Base-by-base conservation (phyloP, 2,888 invertebrate genomes). In the Oasisia sp. region DNA sequence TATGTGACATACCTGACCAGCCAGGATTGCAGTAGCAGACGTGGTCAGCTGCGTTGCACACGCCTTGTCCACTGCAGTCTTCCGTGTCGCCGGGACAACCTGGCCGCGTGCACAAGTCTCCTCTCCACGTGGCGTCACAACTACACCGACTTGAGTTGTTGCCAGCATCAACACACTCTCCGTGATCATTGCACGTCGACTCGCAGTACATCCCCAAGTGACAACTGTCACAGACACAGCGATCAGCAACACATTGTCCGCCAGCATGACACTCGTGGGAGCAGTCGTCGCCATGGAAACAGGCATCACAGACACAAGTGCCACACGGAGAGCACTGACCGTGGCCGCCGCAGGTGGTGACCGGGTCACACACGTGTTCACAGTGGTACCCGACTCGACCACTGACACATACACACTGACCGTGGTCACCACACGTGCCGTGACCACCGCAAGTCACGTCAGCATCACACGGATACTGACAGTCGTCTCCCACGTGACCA, bases 1-100 rank as follows among this genome's bases (percentile, higher is more conserved):
- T 27, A n/a, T 7, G 14, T 74, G 74, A 27, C 92, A 91, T 93
- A 95, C 95, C 95, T 94, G 92, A 93, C 94, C 95, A 95, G 50
- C 95, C 95, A 89, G 94, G 94, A 56, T 94, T 90, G 93, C 95
- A 95, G 94, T 93, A 94, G 93, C 95, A 95, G 3, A 91, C 90
- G 11, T 94, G 93, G 74, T 74, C 74, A 74, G 74, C 74, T 12
- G 95, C 94, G 91, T 94, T 94, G 91, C 95, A 95, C 14, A 94
- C 90, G 9, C 95, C 95, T 92, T 95, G 93, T 50, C 94, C 95
- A 91, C 94, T 94, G 91, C 95, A 95, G 27, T 93, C 91, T 92
- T 50, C 8, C 32, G 38, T 32, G 12, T 93, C 93, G 19, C 95
- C 95, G 19, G 94, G 95, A 92, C 95, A 95, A 9, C 94, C 94